Evolutionary conservation across 1,140 invertebrate genomes (phyloP).

Genomic region (Drosophila lini): DNA sequence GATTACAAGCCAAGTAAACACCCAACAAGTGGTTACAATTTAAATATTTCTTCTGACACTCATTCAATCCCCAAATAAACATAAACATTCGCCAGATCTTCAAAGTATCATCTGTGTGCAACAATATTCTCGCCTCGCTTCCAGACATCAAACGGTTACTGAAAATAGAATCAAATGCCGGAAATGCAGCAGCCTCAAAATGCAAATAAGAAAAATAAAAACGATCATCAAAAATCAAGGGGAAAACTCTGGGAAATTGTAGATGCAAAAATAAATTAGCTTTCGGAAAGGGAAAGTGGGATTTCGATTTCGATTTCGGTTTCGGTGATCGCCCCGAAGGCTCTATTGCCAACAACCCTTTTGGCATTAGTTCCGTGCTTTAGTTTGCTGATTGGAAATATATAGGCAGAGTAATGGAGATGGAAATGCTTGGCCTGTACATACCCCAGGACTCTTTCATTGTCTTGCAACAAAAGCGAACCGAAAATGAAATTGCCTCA

Average conservation of each 20-base stretch:
- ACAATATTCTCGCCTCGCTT: slow-evolving; percentile 22
- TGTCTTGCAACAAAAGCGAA: slow-evolving; percentile 29
- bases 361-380: neutral
- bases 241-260: neutral
- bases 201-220: slow-evolving; percentile 9
- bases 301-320: slow-evolving; percentile 1
- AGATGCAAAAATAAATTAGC: no score
- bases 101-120: slow-evolving; percentile 36
- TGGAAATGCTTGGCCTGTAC: slow-evolving; percentile 5
- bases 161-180: slow-evolving; percentile 44
- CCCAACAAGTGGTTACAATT: neutral
- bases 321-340: slow-evolving; percentile 6
- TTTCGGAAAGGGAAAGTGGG: slow-evolving; percentile 2
- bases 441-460: slow-evolving; percentile 2
- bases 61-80: neutral
- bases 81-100: slow-evolving; percentile 9
- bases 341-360: slow-evolving; percentile 5
- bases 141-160: slow-evolving; percentile 39
- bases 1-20: neutral
- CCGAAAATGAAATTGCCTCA: slow-evolving; percentile 29
- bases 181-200: slow-evolving; percentile 35
- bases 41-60: neutral
- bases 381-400: slow-evolving; percentile 27
- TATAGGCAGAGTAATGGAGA: neutral
- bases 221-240: slow-evolving; percentile 1